A percentile compares a stretch with the other conserved stretches of the same genome.
Evolutionary conservation across 2,113 vertebrate genomes (phyloP).

Genomic region (Myxocyprinus asiaticus): DNA sequence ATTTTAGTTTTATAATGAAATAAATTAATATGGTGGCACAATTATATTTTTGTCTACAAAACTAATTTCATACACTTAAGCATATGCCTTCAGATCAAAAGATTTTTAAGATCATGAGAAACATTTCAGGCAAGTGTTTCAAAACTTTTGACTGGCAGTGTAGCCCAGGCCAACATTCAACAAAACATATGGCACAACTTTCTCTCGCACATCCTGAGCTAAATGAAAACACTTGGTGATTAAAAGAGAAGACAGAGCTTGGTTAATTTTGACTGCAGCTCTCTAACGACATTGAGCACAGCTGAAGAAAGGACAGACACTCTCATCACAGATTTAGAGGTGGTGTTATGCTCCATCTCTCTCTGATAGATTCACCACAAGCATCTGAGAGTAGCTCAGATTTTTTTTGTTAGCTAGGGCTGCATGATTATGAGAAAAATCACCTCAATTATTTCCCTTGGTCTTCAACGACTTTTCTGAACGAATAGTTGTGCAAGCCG

Average conservation of each 20-base stretch:
- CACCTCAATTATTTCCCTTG: background rate
- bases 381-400: background rate
- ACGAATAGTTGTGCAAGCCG: too few relatives aligned
- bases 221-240: background rate
- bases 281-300: background rate
- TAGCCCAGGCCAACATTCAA: background rate
- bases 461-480: background rate
- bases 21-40: too few relatives aligned
- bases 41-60: too few relatives aligned
- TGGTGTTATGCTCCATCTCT: constrained; percentile 8
- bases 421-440: too few relatives aligned
- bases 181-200: background rate
- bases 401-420: background rate
- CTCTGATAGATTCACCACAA: background rate
- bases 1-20: too few relatives aligned
- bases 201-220: background rate
- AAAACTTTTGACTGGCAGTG: too few relatives aligned
- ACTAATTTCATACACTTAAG: too few relatives aligned
- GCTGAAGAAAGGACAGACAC: constrained; percentile 17
- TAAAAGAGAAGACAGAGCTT: too few relatives aligned
- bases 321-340: constrained; percentile 20
- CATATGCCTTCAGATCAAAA: too few relatives aligned
- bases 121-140: too few relatives aligned
- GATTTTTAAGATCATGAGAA: too few relatives aligned
- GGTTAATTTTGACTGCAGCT: background rate